Evolutionary conservation across 2,888 invertebrate species (phyloP).

Genomic region (Cheilosia urbana): DNA sequence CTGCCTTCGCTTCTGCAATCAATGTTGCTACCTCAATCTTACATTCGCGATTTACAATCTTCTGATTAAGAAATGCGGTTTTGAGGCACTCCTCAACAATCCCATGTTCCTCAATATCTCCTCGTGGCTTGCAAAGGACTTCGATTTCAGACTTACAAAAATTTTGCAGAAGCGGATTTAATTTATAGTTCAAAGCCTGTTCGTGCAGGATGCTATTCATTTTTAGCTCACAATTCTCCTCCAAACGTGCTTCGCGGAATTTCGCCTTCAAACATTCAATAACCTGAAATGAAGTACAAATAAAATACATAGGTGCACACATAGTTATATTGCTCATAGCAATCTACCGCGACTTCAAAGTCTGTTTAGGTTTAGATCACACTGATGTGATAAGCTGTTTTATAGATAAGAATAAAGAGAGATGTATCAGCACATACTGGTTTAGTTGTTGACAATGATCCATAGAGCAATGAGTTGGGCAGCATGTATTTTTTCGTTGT

Average conservation of each 20-base stretch:
- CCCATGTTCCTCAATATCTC: conserved; percentile 83
- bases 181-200: conserved; percentile 94
- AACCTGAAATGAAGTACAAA: conserved; percentile 79
- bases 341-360: not conserved
- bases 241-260: conserved; percentile 90
- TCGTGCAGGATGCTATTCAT: conserved; percentile 92
- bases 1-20: conserved; percentile 95
- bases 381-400: not conserved
- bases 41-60: conserved; percentile 90
- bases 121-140: conserved; percentile 85
- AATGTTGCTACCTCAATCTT: conserved; percentile 93
- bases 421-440: not conserved
- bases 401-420: conserved; percentile 17
- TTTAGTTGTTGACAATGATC: conserved; percentile 49
- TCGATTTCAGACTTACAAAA: conserved; percentile 91
- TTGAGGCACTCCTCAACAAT: conserved; percentile 95
- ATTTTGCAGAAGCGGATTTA: conserved; percentile 92
- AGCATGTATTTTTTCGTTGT: conserved; percentile 37
- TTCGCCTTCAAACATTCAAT: conserved; percentile 93
- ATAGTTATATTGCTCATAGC: not conserved
- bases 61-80: conserved; percentile 89
- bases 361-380: conserved; percentile 30
- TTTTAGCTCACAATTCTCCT: conserved; percentile 91
- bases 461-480: conserved; percentile 44
- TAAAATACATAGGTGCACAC: not conserved